Evolutionary conservation across 2,113 vertebrate genomes (phyloP).

Genomic region (Macrotus californicus): DNA sequence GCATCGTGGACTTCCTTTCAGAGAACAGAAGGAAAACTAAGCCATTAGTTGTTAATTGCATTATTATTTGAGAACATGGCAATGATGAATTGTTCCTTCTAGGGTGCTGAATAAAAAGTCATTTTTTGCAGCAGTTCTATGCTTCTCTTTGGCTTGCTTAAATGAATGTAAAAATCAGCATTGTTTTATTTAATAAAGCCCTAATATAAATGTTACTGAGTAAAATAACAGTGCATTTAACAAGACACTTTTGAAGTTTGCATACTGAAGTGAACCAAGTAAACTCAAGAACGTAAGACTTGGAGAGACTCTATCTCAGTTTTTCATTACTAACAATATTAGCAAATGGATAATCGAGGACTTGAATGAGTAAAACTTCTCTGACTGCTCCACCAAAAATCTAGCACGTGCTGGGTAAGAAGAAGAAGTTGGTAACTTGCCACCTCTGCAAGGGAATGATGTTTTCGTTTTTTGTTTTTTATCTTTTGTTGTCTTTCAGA

Average conservation of each 20-base stretch:
- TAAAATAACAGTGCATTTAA: slow-evolving; percentile 37
- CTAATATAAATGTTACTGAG: slow-evolving; percentile 16
- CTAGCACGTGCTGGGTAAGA: background rate
- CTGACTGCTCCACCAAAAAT: background rate
- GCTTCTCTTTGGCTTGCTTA: slow-evolving; percentile 40
- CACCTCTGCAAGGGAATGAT: background rate
- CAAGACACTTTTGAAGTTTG: slow-evolving; percentile 25
- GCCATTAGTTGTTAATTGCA: background rate
- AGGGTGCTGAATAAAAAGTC: slow-evolving; percentile 21
- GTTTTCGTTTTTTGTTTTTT: slow-evolving; percentile 35
- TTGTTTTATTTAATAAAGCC: slow-evolving; percentile 23
- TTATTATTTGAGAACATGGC: slow-evolving; percentile 3
- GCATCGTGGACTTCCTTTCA: slow-evolving; percentile 12
- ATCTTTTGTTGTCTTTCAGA: slow-evolving; percentile 80
- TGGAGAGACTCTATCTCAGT: background rate
- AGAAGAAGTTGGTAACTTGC: slow-evolving; percentile 9
- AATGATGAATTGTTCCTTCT: background rate
- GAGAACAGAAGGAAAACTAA: slow-evolving; percentile 10
- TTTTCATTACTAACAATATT: slow-evolving; percentile 1
- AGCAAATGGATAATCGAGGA: background rate
- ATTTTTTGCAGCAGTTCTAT: slow-evolving; percentile 41
- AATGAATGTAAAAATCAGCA: slow-evolving; percentile 14
- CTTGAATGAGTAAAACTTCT: background rate
- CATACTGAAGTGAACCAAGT: background rate
- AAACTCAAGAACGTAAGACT: background rate